Conservation (phyloP, 2,113 vertebrate species). For the Pseudopodoces humilis region DNA sequence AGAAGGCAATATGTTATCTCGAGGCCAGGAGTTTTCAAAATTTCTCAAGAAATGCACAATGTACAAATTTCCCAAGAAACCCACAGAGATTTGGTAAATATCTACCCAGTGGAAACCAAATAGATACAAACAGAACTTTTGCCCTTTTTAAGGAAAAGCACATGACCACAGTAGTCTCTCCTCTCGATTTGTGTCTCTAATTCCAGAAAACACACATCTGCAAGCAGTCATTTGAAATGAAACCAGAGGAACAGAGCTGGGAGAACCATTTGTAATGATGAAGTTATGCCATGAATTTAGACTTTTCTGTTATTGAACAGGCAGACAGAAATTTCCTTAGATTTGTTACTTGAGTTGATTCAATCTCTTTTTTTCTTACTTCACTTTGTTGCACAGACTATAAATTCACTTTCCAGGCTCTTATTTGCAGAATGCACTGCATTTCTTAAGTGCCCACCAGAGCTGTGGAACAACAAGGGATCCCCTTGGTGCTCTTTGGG, state of each 20-base stretch:
- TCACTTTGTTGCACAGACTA: not conserved
- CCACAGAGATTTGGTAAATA: slow-evolving; percentile 63
- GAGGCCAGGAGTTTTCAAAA: slow-evolving; percentile 29
- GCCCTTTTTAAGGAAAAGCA: slow-evolving; percentile 50
- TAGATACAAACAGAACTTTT: slow-evolving; percentile 49
- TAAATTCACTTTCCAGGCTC: not conserved
- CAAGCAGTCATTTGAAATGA: slow-evolving; percentile 28
- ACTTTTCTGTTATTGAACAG: not conserved
- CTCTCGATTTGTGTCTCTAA: slow-evolving; percentile 21
- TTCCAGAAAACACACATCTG: slow-evolving; percentile 50
- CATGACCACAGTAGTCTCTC: slow-evolving; percentile 30
- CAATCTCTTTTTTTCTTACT: not conserved
- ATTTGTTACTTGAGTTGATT: not conserved
- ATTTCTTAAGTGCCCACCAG: not conserved
- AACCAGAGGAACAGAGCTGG: slow-evolving; percentile 25
- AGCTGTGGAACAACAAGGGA: not conserved
- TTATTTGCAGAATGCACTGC: not conserved
- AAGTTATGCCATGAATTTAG: slow-evolving; percentile 7
- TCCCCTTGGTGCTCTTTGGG: not conserved
- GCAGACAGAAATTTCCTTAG: not conserved
- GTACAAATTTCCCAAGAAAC: slow-evolving; percentile 53
- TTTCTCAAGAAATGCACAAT: slow-evolving; percentile 59
- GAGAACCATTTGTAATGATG: slow-evolving; percentile 6
- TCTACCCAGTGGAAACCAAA: slow-evolving; percentile 45
- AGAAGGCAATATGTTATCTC: not conserved